Evolutionary conservation across 2,797 vertebrate genomes (phyloP).

Genomic region (Tokudaia tokunoshimensis): DNA sequence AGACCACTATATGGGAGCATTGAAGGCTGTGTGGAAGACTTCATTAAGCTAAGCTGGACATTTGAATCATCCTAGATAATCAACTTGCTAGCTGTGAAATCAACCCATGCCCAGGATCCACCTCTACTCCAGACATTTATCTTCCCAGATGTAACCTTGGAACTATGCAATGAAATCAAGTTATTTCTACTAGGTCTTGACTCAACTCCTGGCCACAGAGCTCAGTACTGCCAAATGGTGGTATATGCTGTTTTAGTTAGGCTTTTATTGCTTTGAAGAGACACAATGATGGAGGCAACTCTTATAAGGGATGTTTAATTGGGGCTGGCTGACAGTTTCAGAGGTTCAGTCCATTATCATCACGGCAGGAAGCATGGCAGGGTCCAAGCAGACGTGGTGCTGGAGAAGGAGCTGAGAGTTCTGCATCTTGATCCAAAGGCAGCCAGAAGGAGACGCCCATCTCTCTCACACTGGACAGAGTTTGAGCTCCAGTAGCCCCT

Average conservation of each 20-base stretch:
- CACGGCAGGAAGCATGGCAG: background rate
- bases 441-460: background rate
- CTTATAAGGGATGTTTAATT: background rate
- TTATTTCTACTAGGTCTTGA: background rate
- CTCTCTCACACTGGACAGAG: background rate
- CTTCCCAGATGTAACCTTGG: background rate
- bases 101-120: background rate
- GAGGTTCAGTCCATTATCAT: background rate
- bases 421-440: background rate
- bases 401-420: background rate
- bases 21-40: background rate
- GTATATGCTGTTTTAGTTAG: background rate
- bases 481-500: background rate
- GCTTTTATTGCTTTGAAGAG: background rate
- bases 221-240: background rate
- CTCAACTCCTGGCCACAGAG: background rate
- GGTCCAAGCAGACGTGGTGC: background rate
- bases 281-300: background rate
- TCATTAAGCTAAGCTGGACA: background rate
- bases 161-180: background rate
- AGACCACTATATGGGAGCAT: background rate
- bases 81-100: background rate
- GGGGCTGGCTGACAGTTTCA: background rate
- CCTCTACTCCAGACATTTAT: background rate
- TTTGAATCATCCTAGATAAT: conserved; percentile 1